phyloP scores from a whole-genome alignment of 2,797 vertebrate species.

The Luscinia megarhynchos region DNA sequence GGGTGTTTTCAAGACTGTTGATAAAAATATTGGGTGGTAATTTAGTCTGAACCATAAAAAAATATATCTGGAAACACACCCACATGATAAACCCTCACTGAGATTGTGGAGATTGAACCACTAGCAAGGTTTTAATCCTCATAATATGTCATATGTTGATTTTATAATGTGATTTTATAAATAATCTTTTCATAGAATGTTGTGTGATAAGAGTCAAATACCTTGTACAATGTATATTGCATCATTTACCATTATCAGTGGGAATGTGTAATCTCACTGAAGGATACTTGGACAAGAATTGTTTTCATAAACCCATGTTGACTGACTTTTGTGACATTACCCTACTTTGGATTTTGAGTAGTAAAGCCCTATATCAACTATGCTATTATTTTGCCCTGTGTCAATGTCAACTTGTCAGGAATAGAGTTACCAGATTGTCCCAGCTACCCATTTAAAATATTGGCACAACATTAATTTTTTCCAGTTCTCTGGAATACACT shows the following conservation, averaged over 20 bases:
- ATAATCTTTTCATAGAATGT: not conserved
- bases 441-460: not conserved
- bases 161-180: not conserved
- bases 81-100: not conserved
- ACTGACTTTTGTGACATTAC: conserved; percentile 35
- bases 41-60: not conserved
- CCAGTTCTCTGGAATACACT: not conserved
- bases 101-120: not conserved
- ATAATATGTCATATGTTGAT: not conserved
- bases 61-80: not conserved
- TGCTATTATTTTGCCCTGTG: conserved; percentile 9
- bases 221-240: not conserved
- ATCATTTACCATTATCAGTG: not conserved
- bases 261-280: not conserved
- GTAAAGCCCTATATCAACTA: not conserved
- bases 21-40: not conserved
- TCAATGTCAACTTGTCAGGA: conserved; percentile 32
- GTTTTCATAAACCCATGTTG: conserved; percentile 5
- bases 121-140: not conserved
- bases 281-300: conserved; percentile 20
- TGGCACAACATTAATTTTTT: not conserved
- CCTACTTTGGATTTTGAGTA: conserved; percentile 9
- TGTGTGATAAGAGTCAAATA: not conserved
- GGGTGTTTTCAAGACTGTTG: not conserved
- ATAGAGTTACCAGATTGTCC: not conserved